Conservation (phyloP, 2,888 invertebrate genomes). For the Diloba caeruleocephala region DNA sequence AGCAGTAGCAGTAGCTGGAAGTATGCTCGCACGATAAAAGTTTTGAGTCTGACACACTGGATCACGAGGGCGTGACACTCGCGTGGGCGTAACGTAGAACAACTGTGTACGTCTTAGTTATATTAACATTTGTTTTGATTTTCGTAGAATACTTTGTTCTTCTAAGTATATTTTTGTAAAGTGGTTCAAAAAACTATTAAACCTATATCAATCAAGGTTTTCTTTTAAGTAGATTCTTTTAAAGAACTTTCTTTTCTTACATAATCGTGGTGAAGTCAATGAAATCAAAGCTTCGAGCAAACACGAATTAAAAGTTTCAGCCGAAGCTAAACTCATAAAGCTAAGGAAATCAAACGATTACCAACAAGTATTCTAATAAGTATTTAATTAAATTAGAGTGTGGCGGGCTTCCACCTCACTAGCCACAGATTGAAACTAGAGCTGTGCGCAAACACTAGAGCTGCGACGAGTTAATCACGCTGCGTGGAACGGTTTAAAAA, state of each 20-base stretch:
- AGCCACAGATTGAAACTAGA: constrained; percentile 1
- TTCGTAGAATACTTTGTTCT: no score
- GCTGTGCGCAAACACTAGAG: constrained; percentile 5
- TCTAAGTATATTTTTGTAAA: no score
- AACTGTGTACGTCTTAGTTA: no score
- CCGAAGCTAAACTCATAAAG: constrained; percentile 12
- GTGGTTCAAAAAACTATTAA: no score
- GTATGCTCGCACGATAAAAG: constrained; percentile 9
- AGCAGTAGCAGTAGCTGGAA: neutral
- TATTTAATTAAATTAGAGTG: constrained; percentile 42
- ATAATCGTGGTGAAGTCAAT: constrained; percentile 20
- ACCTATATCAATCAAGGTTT: no score
- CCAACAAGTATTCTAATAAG: constrained; percentile 37
- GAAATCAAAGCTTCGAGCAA: constrained; percentile 24
- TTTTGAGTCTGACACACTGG: constrained; percentile 16
- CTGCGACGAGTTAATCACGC: constrained; percentile 17
- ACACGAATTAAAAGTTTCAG: constrained; percentile 34
- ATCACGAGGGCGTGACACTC: no score
- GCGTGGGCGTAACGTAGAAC: neutral
- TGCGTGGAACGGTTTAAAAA: neutral
- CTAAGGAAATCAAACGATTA: constrained; percentile 37
- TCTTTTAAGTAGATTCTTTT: no score
- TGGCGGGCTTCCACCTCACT: constrained; percentile 36
- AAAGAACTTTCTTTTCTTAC: no score
- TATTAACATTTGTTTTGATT: no score